phyloP scores from a whole-genome alignment of 1,140 invertebrate species.

The Hylyphantes graminicola region DNA sequence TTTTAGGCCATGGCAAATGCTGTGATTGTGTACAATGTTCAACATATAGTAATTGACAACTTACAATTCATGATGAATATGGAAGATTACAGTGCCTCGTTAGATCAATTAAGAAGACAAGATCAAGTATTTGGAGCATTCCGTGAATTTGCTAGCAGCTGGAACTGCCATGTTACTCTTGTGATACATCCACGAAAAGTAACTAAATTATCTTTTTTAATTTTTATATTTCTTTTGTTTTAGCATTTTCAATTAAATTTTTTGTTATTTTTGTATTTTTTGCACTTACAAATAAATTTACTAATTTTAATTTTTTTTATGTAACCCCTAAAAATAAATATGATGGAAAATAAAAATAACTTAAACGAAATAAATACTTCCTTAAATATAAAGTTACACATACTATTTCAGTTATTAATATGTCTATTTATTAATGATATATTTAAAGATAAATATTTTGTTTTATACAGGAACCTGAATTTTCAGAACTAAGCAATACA shows the following conservation, averaged over 20 bases:
- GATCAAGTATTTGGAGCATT: slow-evolving; percentile 90
- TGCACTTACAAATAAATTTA: no score
- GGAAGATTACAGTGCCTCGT: slow-evolving; percentile 72
- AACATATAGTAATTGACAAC: slow-evolving; percentile 98
- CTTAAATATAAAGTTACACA: no score
- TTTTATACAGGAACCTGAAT: slow-evolving; percentile 75
- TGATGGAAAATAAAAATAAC: no score
- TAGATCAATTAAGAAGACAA: slow-evolving; percentile 88
- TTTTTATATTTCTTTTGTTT: background rate
- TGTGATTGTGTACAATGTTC: slow-evolving; percentile 90
- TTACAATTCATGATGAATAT: slow-evolving; percentile 98
- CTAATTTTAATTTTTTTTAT: no score
- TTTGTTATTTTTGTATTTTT: no score
- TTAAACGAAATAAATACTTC: no score
- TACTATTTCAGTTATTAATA: no score
- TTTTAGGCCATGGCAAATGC: slow-evolving; percentile 88
- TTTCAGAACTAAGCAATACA: slow-evolving; percentile 85
- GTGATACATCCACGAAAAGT: slow-evolving; percentile 97
- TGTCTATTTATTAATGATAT: no score
- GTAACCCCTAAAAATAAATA: no score
- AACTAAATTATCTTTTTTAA: slow-evolving; percentile 4
- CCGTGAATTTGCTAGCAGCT: slow-evolving; percentile 88
- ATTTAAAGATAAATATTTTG: slow-evolving; percentile 18
- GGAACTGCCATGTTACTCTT: slow-evolving; percentile 95
- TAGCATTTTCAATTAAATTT: background rate